phyloP scores from a whole-genome alignment of 2,113 vertebrate genomes.

The Xenus cinereus region DNA sequence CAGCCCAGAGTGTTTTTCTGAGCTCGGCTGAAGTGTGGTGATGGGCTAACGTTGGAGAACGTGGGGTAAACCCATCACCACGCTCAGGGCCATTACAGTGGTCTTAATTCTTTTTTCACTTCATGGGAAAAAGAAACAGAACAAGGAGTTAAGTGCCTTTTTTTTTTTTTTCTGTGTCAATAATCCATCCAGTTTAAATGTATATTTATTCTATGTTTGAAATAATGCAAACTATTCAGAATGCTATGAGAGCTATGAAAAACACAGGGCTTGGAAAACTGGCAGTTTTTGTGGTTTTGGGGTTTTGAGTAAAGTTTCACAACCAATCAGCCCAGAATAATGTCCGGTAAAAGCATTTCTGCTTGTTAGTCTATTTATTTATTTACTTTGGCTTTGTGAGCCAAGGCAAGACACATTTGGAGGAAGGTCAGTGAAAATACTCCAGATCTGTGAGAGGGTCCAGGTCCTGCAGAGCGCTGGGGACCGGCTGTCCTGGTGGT shows the following conservation, averaged over 20 bases:
- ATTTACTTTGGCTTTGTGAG: constrained; percentile 39
- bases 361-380: constrained; percentile 66
- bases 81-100: too few relatives aligned
- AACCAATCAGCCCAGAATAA: constrained; percentile 77
- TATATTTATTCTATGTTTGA: constrained; percentile 62
- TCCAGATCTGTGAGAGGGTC: neutral
- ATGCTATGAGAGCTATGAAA: constrained; percentile 75
- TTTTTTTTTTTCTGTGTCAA: neutral
- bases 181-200: constrained; percentile 43
- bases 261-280: constrained; percentile 75
- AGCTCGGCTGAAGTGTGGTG: neutral
- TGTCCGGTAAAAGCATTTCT: constrained; percentile 73
- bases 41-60: neutral
- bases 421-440: constrained; percentile 28
- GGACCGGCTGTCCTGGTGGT: neutral
- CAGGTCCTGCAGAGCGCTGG: neutral
- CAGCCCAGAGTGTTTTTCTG: neutral
- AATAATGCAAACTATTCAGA: constrained; percentile 69
- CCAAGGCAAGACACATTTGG: neutral
- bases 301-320: constrained; percentile 82
- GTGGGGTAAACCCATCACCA: too few relatives aligned
- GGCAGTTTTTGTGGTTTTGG: constrained; percentile 83
- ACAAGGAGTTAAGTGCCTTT: neutral
- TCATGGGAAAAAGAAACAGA: constrained; percentile 40
- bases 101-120: neutral